Base-by-base conservation (phyloP, 2,888 invertebrate genomes). In the Caenorhabditis becei region DNA sequence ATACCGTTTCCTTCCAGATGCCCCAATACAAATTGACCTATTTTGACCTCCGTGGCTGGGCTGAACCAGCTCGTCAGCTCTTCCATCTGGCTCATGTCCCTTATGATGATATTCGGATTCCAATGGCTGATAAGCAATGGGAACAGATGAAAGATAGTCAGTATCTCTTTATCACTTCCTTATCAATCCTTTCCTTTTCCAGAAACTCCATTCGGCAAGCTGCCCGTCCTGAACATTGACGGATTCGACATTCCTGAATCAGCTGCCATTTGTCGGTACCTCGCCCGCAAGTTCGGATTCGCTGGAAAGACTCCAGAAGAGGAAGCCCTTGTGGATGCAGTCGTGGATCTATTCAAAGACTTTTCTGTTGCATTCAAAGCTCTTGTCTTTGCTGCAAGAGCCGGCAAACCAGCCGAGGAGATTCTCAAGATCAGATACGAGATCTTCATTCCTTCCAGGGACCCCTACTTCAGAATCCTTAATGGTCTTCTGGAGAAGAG, bases 21-120 rank as follows among this genome's bases (percentile, higher is more conserved):
- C 70, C 74, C 8, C 24, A 69, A 24, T 84, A 82, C 61, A 84
- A 82, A 59, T 32, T 84, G 41, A 77, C 67, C 44, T 84, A 84
- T 44, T 84, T 82, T 66, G 47, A 61, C 16, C 62, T 62, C 16
- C 82, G 83, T 26, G 83, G 82, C 16, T 63, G 72, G n/a, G 83
- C 62, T 16, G 83, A 84, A 18, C 59, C 72, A 1, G 49, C 77
- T 18, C 69, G 83, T 26, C 83, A 83, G 61, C 51, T 77, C n/a
- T 71, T 80, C 37, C 53, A 59, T 44, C 35, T 82, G 11, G 74
- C 82, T 23, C 61, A 56, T 32, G 65, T 56, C 44, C 53, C 59
- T 18, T 82, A 61, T 32, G 75, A 82, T 23, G 78, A 82, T 32
- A 47, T 74, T 20, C 65, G 74, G 8, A 35, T 69, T 35, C 69